These are phyloP conservation scores for Oligia latruncula DNA, from an alignment of 2,888 invertebrate species.

Conservation along the genomic window DNA sequence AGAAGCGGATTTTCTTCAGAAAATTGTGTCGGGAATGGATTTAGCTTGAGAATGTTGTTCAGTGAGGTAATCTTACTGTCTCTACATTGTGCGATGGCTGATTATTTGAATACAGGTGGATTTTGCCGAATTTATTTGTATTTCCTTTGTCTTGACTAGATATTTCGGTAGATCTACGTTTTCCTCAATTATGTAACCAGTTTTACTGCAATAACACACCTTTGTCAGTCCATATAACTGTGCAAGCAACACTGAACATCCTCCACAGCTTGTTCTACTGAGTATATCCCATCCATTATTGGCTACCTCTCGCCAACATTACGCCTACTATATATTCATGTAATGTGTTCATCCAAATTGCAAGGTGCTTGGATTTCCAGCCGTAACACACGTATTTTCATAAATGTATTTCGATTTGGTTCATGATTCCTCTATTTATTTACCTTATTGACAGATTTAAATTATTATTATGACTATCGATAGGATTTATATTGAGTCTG, in stretches of 20 bases:
- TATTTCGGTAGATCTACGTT: background rate
- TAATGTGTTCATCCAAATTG: slow-evolving; percentile 59
- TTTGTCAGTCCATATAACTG: slow-evolving; percentile 6
- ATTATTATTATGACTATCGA: background rate
- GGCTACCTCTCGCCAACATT: slow-evolving; percentile 37
- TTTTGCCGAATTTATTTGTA: slow-evolving; percentile 18
- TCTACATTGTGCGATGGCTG: slow-evolving; percentile 30
- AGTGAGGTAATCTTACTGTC: slow-evolving; percentile 38
- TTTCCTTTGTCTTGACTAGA: slow-evolving; percentile 12
- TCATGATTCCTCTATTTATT: slow-evolving; percentile 2
- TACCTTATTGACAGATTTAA: background rate
- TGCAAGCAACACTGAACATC: background rate
- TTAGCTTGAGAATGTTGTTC: slow-evolving; percentile 39
- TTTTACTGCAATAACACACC: background rate
- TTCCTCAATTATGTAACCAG: background rate
- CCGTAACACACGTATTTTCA: slow-evolving; percentile 37
- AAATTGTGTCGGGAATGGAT: slow-evolving; percentile 49
- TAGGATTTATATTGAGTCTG: too few species aligned
- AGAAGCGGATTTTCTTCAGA: slow-evolving; percentile 43
- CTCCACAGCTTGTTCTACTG: slow-evolving; percentile 13
- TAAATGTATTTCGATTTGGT: slow-evolving; percentile 3
- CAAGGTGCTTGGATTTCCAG: slow-evolving; percentile 50
- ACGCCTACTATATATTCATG: slow-evolving; percentile 63
- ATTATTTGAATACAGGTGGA: slow-evolving; percentile 46
- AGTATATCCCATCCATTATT: slow-evolving; percentile 38